phyloP scores from a whole-genome alignment of 2,113 vertebrate genomes.

The Pycnonotus jocosus region DNA sequence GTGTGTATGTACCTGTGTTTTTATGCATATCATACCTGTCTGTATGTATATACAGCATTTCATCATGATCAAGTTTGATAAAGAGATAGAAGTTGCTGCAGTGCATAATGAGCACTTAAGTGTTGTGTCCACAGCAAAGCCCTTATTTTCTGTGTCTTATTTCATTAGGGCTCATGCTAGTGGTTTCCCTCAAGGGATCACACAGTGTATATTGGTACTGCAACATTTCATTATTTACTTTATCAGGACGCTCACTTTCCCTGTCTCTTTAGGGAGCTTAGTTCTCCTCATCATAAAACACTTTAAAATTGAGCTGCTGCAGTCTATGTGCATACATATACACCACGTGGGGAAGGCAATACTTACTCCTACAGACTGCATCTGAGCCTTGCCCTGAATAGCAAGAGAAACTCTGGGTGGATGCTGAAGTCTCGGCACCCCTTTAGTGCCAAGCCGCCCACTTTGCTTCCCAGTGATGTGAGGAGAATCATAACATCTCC shows the following conservation, averaged over 20 bases:
- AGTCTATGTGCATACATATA: not conserved
- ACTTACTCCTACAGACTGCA: not conserved
- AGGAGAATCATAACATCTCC: not conserved
- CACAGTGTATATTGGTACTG: not conserved
- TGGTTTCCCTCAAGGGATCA: constrained; percentile 7
- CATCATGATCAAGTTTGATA: not conserved
- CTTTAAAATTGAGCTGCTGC: not conserved
- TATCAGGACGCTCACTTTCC: not conserved
- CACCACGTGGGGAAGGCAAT: not conserved
- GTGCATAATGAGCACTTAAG: not conserved
- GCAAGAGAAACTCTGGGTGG: not conserved
- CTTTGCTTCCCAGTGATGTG: accelerated
- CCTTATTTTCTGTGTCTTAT: not conserved
- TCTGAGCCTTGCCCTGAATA: not conserved
- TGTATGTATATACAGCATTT: not conserved
- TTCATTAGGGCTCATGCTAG: not conserved
- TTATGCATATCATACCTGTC: not conserved
- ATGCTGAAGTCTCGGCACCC: accelerated
- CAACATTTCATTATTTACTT: constrained; percentile 50
- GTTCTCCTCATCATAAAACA: not conserved
- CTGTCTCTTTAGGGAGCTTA: not conserved
- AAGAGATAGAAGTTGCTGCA: not conserved
- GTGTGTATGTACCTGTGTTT: not conserved
- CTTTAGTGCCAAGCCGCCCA: not conserved
- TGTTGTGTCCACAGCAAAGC: not conserved